These are phyloP conservation scores for Actinostola sp. DNA, from an alignment of 92 coral and sea anemone genomes.

Conservation along the genomic window DNA sequence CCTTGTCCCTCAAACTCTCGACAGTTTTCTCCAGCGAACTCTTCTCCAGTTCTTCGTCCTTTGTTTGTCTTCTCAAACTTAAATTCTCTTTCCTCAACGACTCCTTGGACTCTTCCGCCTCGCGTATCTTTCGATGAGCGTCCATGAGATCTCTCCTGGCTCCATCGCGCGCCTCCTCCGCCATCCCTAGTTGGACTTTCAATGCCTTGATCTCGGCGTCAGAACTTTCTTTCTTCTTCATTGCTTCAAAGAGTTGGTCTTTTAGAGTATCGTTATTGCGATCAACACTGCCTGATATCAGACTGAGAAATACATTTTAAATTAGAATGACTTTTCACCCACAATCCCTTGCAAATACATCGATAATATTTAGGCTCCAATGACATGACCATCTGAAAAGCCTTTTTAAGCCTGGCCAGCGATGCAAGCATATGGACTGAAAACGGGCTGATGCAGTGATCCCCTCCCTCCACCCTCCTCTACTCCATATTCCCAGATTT, in stretches of 20 bases:
- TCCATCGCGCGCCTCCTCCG: constrained; percentile 83
- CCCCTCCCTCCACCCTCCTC: background rate
- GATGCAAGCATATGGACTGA: too few relatives aligned
- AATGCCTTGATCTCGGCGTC: constrained; percentile 84
- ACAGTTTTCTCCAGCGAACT: constrained; percentile 66
- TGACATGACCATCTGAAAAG: background rate
- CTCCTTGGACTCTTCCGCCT: constrained; percentile 72
- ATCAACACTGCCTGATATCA: constrained; percentile 15
- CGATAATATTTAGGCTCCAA: background rate
- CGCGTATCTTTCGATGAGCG: constrained; percentile 74
- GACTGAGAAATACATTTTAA: background rate
- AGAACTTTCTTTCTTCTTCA: constrained; percentile 70
- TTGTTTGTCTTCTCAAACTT: constrained; percentile 57
- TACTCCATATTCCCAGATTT: background rate
- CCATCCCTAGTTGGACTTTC: constrained; percentile 82
- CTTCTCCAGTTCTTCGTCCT: constrained; percentile 77
- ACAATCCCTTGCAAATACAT: background rate
- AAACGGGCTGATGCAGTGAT: background rate
- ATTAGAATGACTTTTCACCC: background rate
- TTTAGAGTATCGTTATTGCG: constrained; percentile 20
- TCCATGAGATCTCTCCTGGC: constrained; percentile 82
- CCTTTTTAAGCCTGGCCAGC: too few relatives aligned
- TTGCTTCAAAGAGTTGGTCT: constrained; percentile 75
- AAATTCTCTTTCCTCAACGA: constrained; percentile 73
- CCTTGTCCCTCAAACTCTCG: constrained; percentile 73